Conservation (phyloP, 2,888 invertebrate genomes). For the Cetonia aurata region DNA sequence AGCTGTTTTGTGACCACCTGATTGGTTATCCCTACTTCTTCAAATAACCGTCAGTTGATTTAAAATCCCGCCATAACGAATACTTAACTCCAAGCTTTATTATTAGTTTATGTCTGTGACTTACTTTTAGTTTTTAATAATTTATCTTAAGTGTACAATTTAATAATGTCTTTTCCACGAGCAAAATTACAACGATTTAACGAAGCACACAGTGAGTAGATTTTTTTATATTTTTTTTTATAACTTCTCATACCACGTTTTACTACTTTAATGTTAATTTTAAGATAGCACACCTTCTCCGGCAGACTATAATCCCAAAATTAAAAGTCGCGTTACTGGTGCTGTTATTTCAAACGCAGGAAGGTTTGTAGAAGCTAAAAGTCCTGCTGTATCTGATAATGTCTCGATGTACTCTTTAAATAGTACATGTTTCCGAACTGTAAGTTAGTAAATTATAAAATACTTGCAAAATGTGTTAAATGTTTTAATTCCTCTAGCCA, state of each 20-base stretch:
- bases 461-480: slow-evolving; percentile 3
- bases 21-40: slow-evolving; percentile 34
- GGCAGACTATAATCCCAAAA: slow-evolving; percentile 58
- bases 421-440: slow-evolving; percentile 63
- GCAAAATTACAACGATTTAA: slow-evolving; percentile 71
- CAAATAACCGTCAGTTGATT: slow-evolving; percentile 36
- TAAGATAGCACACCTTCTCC: slow-evolving; percentile 69
- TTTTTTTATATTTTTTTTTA: slow-evolving; percentile 21
- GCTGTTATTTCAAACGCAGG: slow-evolving; percentile 63
- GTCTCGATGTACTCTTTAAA: slow-evolving; percentile 55
- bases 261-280: slow-evolving; percentile 47
- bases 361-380: slow-evolving; percentile 63
- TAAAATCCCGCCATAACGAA: slow-evolving; percentile 24
- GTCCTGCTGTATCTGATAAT: slow-evolving; percentile 60
- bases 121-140: slow-evolving; percentile 11
- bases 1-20: slow-evolving; percentile 19
- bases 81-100: neutral
- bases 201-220: slow-evolving; percentile 68
- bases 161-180: slow-evolving; percentile 70
- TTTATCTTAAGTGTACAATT: neutral
- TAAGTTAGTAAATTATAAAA: slow-evolving; percentile 54
- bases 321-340: slow-evolving; percentile 55
- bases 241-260: slow-evolving; percentile 32
- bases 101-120: neutral
- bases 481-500: slow-evolving; percentile 29